Evolutionary conservation across 2,888 invertebrate genomes (phyloP), one percentile per base, ranked within the genome.

Genomic region (Platycheirus rosarum): DNA sequence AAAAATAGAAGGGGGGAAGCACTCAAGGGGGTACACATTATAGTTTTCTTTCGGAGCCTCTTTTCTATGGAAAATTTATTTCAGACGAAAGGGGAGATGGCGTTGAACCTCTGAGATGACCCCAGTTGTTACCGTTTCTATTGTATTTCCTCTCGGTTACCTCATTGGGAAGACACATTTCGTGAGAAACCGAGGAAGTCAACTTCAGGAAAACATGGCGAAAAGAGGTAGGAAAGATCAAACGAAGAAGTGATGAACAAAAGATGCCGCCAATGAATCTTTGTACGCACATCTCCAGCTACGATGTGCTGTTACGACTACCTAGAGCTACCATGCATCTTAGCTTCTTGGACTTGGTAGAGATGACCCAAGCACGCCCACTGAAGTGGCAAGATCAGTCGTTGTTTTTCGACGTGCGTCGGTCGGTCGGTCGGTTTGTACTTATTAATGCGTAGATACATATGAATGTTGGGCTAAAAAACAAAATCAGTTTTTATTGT

Each of bases 241-340:
- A 40, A 16, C n/a, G 14, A 37, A 49, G 48, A 65, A 60, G 42
- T 3, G 63, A 60, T 44, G 29, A 32, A 26, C 16, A 40, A 42
- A 60, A 60, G 76, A 76, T 69, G 79, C 79, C 79, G 63, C 69
- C 75, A 65, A 69, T 69, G 63, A 76, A 78, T 73, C 78, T 78
- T 60, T 26, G 71, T 29, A 78, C 71, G 60, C 66, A 73, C 60
- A 70, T 65, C 76, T 80, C 65, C 49, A 60, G 23, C 23, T 71
- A 71, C 51, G 16, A 29, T 29, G 44, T 60, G 60, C 60, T 40
- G 44, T 37, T 44, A 32, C 1, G 37, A 62, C 37, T n/a, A 40
- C 51, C 29, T 20, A 23, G 29, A 16, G n/a, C 16, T 42, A 40
- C 23, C 42, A 44, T 3, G 8, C 8, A 32, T 13, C 35, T 29